Percentiles rank a stretch among this genome's conserved stretches.
phyloP scores from a whole-genome alignment of 35 echinoderm and acorn worm species.

The Ptychodera flava region DNA sequence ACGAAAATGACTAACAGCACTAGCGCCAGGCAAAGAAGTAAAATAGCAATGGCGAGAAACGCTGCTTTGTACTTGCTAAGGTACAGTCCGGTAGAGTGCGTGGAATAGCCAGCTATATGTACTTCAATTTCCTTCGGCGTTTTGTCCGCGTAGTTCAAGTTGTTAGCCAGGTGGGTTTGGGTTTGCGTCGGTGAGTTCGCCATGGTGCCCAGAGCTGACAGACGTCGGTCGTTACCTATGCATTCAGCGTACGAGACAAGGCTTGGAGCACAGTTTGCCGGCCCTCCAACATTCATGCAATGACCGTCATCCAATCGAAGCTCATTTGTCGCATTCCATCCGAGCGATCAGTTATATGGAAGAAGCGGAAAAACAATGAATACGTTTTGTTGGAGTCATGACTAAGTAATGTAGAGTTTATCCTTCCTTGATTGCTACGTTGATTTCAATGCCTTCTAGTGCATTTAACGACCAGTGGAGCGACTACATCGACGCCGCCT shows the following conservation, averaged over 20 bases:
- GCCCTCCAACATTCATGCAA: not conserved
- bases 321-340: not conserved
- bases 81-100: not conserved
- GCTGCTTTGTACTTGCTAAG: not conserved
- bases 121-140: not conserved
- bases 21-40: not conserved
- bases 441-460: not conserved
- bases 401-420: not conserved
- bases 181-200: not conserved
- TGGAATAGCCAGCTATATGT: not conserved
- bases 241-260: not conserved
- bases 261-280: not conserved
- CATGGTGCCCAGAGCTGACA: not conserved
- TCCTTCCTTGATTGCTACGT: not conserved
- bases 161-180: not conserved
- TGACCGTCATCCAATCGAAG: not conserved
- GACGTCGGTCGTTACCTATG: not conserved
- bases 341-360: not conserved
- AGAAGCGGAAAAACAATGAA: not conserved
- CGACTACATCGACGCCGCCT: not conserved
- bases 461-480: not conserved
- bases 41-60: not conserved
- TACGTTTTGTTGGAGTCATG: not conserved
- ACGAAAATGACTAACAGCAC: not conserved
- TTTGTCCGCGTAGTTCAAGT: not conserved